Evolutionary conservation across 2,888 invertebrate genomes (phyloP).

Genomic region (Chelonus formosanus): DNA sequence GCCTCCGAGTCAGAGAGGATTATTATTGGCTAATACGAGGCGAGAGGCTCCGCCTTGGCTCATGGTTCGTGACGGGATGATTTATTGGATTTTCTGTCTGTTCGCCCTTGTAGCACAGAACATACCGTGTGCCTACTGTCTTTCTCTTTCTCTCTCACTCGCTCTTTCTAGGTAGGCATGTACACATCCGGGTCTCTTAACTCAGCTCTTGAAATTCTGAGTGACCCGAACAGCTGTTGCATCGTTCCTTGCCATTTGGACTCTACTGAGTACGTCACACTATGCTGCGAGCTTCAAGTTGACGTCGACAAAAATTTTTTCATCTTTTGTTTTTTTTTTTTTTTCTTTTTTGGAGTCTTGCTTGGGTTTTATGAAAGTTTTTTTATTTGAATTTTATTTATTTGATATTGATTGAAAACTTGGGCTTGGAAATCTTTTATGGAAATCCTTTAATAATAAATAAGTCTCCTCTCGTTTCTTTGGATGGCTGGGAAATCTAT

Average conservation of each 20-base stretch:
- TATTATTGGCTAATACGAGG: slow-evolving; percentile 72
- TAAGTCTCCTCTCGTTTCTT: no score
- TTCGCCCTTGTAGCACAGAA: slow-evolving; percentile 62
- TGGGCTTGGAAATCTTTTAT: not conserved
- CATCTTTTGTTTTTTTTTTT: not conserved
- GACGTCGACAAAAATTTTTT: slow-evolving; percentile 4
- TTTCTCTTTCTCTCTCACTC: slow-evolving; percentile 26
- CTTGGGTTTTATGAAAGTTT: no score
- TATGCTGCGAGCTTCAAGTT: slow-evolving; percentile 10
- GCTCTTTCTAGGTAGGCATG: slow-evolving; percentile 39
- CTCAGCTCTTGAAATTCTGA: slow-evolving; percentile 42
- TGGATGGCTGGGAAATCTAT: no score
- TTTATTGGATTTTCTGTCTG: slow-evolving; percentile 69
- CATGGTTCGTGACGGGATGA: slow-evolving; percentile 70
- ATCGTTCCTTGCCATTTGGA: slow-evolving; percentile 34
- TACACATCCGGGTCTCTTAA: slow-evolving; percentile 33
- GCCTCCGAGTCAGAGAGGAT: slow-evolving; percentile 68
- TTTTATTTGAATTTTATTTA: no score
- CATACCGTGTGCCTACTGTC: slow-evolving; percentile 51
- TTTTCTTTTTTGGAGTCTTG: not conserved
- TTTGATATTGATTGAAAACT: not conserved
- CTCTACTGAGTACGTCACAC: slow-evolving; percentile 15
- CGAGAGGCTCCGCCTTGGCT: slow-evolving; percentile 70
- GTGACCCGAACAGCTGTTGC: slow-evolving; percentile 44
- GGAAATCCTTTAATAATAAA: no score